phyloP scores from a whole-genome alignment of 1,140 invertebrate genomes.

The Drosophila nebulosa region DNA sequence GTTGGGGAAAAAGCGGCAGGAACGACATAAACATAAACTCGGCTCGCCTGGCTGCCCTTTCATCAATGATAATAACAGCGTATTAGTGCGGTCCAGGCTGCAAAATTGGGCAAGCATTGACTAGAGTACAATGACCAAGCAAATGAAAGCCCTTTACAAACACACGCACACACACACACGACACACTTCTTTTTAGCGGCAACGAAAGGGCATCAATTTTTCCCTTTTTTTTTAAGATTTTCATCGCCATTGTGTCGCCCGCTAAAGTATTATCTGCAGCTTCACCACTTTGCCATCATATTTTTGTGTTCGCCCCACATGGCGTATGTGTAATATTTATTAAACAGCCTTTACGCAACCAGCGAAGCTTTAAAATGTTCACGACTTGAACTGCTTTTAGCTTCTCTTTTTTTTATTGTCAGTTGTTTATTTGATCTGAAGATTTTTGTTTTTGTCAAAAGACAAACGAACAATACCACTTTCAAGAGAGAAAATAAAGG shows the following conservation, averaged over 20 bases:
- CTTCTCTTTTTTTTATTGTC: slow-evolving; percentile 17
- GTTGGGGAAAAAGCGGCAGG: slow-evolving; percentile 23
- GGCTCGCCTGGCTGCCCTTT: slow-evolving; percentile 60
- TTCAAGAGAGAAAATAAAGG: not conserved
- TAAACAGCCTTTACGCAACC: slow-evolving; percentile 31
- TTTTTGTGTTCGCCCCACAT: slow-evolving; percentile 29
- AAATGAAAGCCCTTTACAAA: slow-evolving; percentile 33
- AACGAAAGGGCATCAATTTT: slow-evolving; percentile 27
- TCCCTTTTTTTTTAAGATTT: slow-evolving; percentile 62
- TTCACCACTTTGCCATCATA: slow-evolving; percentile 22
- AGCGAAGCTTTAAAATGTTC: slow-evolving; percentile 25
- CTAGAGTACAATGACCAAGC: slow-evolving; percentile 55
- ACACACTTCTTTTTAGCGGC: slow-evolving; percentile 14
- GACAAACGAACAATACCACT: not conserved
- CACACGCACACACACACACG: not conserved
- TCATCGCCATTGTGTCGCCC: slow-evolving; percentile 51
- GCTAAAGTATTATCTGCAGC: slow-evolving; percentile 23
- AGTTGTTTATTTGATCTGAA: slow-evolving; percentile 25
- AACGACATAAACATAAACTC: slow-evolving; percentile 57
- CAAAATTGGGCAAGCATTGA: slow-evolving; percentile 29
- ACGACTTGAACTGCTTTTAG: slow-evolving; percentile 25
- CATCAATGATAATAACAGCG: slow-evolving; percentile 71
- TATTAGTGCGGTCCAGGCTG: slow-evolving; percentile 56
- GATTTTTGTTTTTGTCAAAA: slow-evolving; percentile 10
- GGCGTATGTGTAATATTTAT: slow-evolving; percentile 69